phyloP scores from a whole-genome alignment of 2,888 invertebrate species.

The Zaprionus obscuricornis region DNA sequence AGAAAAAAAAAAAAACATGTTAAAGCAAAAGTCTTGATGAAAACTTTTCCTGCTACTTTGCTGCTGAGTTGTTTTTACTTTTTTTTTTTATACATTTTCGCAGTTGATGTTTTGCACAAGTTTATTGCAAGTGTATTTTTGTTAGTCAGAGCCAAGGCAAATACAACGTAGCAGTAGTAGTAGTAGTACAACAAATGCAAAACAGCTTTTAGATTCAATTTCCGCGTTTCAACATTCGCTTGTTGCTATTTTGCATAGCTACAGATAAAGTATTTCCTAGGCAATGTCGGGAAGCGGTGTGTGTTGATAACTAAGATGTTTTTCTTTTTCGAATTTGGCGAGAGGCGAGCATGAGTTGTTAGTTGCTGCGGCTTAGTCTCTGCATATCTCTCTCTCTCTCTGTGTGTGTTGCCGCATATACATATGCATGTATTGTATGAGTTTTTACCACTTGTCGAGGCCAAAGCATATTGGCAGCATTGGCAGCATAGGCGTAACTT shows the following conservation, averaged over 20 bases:
- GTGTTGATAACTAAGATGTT: too few relatives aligned
- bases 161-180: conserved; percentile 19
- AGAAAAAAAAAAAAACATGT: too few relatives aligned
- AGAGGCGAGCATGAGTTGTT: too few relatives aligned
- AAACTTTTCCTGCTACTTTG: conserved; percentile 37
- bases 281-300: too few relatives aligned
- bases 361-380: conserved; percentile 9
- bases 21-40: conserved; percentile 1
- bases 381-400: too few relatives aligned
- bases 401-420: conserved; percentile 5
- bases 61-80: too few relatives aligned
- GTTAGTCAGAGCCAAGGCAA: conserved; percentile 25
- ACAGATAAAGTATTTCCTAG: conserved; percentile 5
- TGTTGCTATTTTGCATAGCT: conserved; percentile 69
- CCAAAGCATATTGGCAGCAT: conserved; percentile 61
- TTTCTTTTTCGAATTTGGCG: too few relatives aligned
- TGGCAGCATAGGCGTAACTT: conserved; percentile 55
- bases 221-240: conserved; percentile 64
- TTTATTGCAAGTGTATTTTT: conserved; percentile 61
- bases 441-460: conserved; percentile 22
- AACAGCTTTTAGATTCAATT: conserved; percentile 71
- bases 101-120: conserved; percentile 58
- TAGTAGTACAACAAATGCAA: conserved; percentile 18
- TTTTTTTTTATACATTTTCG: conserved; percentile 54
- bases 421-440: too few relatives aligned